Evolutionary conservation across 30 jellyfish, hydroid and myxozoan species (phyloP).

Genomic region (Aurelia coerulea): DNA sequence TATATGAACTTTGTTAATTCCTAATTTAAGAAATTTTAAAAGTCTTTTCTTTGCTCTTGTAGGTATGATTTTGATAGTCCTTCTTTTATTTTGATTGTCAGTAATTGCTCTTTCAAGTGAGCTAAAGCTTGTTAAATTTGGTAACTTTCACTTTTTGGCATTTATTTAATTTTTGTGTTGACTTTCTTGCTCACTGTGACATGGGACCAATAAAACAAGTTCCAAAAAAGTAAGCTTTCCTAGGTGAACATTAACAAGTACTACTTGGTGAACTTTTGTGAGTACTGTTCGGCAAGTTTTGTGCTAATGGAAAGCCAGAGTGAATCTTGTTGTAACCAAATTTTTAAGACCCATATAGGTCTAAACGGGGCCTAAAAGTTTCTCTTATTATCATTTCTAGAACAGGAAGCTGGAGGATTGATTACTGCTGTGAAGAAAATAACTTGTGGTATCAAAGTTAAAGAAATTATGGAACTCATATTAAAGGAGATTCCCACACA

Average conservation of each 20-base stretch:
- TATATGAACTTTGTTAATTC: neutral
- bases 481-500: slow-evolving; percentile 2
- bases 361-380: slow-evolving; percentile 22
- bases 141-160: neutral
- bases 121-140: neutral
- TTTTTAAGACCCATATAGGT: neutral
- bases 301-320: neutral
- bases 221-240: too few species aligned
- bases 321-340: slow-evolving; percentile 9
- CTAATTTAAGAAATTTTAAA: neutral
- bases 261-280: slow-evolving; percentile 7
- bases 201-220: neutral
- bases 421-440: slow-evolving; percentile 3
- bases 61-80: neutral
- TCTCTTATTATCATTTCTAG: slow-evolving; percentile 4
- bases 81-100: neutral
- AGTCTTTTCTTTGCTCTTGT: neutral
- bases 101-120: neutral
- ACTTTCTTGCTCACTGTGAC: neutral
- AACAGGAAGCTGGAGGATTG: neutral
- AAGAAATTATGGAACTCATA: slow-evolving; percentile 7
- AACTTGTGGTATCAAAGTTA: slow-evolving; percentile 1
- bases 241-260: neutral
- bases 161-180: neutral
- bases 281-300: neutral